Evolutionary conservation across 1,140 invertebrate species (phyloP).

Genomic region (Pseudomyrmex gracilis): DNA sequence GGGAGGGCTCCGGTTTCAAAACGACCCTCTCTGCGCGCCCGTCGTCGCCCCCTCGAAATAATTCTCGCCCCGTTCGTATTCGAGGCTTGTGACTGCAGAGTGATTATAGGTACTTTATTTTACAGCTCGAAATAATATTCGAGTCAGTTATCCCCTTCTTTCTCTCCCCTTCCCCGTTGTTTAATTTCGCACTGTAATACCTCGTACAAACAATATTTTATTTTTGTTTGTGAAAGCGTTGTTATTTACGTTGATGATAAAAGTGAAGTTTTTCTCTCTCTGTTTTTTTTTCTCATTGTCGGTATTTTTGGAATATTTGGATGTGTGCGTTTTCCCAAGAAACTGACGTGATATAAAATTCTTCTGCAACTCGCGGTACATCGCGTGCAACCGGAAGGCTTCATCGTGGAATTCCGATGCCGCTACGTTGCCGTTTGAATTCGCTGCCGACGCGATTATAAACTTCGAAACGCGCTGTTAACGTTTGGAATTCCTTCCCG

Average conservation of each 20-base stretch:
- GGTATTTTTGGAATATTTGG: not conserved
- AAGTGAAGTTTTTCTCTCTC: not conserved
- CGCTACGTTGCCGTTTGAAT: conserved; percentile 17
- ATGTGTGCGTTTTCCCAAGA: conserved; percentile 4
- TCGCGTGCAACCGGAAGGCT: conserved; percentile 16
- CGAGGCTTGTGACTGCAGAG: not conserved
- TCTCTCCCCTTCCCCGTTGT: not conserved
- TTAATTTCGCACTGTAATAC: not conserved
- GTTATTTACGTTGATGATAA: not conserved
- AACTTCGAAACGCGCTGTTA: conserved; percentile 30
- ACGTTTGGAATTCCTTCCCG: conserved; percentile 36
- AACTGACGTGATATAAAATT: conserved; percentile 28
- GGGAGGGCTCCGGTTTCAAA: conserved; percentile 72
- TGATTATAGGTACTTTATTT: not conserved
- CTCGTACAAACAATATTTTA: not conserved
- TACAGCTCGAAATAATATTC: not conserved
- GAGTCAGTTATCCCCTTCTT: not conserved
- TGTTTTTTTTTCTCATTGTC: too few species aligned
- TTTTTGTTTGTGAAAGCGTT: too few species aligned
- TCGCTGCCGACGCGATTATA: conserved; percentile 33
- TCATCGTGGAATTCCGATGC: conserved; percentile 31
- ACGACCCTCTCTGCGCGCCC: conserved; percentile 23
- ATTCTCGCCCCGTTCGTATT: not conserved
- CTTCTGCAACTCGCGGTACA: not conserved
- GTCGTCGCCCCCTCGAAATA: not conserved